A percentile compares a stretch with the other conserved stretches of the same genome.
Conservation (phyloP, 1,140 invertebrate species). For the Drosophila bifasciata region DNA sequence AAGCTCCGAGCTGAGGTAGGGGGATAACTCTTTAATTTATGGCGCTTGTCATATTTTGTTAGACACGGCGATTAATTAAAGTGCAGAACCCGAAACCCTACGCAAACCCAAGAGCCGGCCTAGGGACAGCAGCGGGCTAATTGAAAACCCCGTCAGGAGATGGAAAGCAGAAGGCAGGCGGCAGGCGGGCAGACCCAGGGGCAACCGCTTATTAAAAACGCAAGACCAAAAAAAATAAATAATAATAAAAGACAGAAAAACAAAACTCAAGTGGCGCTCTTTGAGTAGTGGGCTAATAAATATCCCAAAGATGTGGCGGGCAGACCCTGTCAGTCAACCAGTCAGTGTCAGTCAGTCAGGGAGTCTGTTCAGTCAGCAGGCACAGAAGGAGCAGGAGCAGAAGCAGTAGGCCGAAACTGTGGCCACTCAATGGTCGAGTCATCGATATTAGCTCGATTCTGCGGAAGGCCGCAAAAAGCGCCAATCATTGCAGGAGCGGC, state of each 20-base stretch:
- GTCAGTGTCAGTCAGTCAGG: conserved; percentile 25
- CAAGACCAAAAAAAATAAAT: conserved; percentile 43
- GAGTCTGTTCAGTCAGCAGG: conserved; percentile 11
- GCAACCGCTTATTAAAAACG: conserved; percentile 79
- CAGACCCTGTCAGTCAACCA: conserved; percentile 45
- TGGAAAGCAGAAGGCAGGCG: conserved; percentile 51
- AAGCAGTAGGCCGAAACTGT: too few relatives aligned
- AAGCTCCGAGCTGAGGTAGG: neutral
- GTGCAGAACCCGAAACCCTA: conserved; percentile 49
- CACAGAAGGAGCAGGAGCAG: neutral
- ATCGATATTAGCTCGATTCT: conserved; percentile 82
- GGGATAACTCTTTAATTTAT: conserved; percentile 67
- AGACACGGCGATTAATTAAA: conserved; percentile 82
- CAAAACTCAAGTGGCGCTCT: conserved; percentile 68
- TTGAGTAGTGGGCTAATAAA: conserved; percentile 74
- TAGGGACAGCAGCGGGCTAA: conserved; percentile 51
- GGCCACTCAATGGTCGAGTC: conserved; percentile 78
- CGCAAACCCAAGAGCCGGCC: conserved; percentile 22
- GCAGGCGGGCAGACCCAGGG: conserved; percentile 3
- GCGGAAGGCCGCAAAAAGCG: conserved; percentile 63
- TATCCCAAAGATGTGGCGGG: conserved; percentile 33
- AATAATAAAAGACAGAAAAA: conserved; percentile 12
- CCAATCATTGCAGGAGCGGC: conserved; percentile 73
- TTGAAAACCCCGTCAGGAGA: conserved; percentile 67
- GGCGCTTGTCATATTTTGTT: conserved; percentile 83